phyloP scores from a whole-genome alignment of 2,888 invertebrate genomes.

The Pogonocherus hispidulus region DNA sequence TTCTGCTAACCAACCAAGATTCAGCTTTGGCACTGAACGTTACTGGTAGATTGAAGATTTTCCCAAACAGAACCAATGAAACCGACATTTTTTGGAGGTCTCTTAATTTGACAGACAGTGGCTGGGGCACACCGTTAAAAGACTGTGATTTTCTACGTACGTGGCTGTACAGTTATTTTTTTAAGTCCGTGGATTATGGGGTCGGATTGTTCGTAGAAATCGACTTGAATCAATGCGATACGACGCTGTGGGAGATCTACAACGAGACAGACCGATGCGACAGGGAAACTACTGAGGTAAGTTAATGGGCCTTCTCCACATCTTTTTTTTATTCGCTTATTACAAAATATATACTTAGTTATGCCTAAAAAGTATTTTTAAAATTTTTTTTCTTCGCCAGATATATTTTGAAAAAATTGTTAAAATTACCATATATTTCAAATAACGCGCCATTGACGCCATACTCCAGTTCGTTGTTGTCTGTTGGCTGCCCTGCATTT shows the following conservation, averaged over 20 bases:
- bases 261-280: conserved; percentile 77
- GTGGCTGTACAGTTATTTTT: conserved; percentile 65
- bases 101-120: conserved; percentile 67
- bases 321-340: too few species aligned
- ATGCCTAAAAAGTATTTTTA: too few species aligned
- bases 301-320: conserved; percentile 3
- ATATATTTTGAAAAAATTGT: too few species aligned
- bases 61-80: conserved; percentile 64
- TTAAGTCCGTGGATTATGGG: conserved; percentile 54
- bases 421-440: too few species aligned
- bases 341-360: too few species aligned
- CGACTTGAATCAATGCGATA: conserved; percentile 81
- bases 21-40: conserved; percentile 60
- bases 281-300: conserved; percentile 67
- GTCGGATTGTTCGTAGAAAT: conserved; percentile 67
- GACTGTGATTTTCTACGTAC: conserved; percentile 64
- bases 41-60: conserved; percentile 58
- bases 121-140: conserved; percentile 67
- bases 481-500: too few species aligned
- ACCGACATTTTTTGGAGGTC: conserved; percentile 73
- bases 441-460: too few species aligned
- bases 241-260: conserved; percentile 77
- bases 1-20: conserved; percentile 64
- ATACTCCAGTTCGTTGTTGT: too few species aligned
- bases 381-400: too few species aligned